Conservation (phyloP, 2,113 vertebrate species). For the Odocoileus hemionus region DNA sequence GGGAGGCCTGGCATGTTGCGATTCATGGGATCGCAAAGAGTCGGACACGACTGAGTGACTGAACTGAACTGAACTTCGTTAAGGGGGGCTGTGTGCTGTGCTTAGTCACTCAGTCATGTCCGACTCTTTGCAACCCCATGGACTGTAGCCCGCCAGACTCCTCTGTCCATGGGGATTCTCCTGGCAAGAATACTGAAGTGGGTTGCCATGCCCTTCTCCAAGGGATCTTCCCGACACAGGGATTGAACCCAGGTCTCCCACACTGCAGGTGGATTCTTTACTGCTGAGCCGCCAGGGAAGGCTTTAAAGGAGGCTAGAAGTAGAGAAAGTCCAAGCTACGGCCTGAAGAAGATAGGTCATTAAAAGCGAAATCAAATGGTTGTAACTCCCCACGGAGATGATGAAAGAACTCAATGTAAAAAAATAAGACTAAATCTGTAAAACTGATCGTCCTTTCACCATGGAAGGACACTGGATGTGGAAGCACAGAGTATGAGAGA, state of each 20-base stretch:
- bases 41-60: no score
- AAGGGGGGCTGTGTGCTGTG: not conserved
- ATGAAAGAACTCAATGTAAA: not conserved
- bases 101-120: not conserved
- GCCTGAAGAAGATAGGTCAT: no score
- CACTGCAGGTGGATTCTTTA: not conserved
- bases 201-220: not conserved
- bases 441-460: not conserved
- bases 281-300: not conserved
- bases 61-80: not conserved
- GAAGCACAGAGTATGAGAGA: not conserved
- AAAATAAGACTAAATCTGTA: not conserved
- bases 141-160: not conserved
- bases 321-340: not conserved
- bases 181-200: not conserved
- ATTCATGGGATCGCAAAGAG: no score
- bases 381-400: not conserved
- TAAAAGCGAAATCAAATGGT: not conserved
- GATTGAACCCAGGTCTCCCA: not conserved
- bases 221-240: not conserved
- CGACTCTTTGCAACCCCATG: not conserved
- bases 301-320: not conserved
- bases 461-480: not conserved
- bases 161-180: not conserved
- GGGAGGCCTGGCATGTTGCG: no score